Conservation (phyloP, 2,888 invertebrate genomes). For the Tachystola acroxantha region DNA sequence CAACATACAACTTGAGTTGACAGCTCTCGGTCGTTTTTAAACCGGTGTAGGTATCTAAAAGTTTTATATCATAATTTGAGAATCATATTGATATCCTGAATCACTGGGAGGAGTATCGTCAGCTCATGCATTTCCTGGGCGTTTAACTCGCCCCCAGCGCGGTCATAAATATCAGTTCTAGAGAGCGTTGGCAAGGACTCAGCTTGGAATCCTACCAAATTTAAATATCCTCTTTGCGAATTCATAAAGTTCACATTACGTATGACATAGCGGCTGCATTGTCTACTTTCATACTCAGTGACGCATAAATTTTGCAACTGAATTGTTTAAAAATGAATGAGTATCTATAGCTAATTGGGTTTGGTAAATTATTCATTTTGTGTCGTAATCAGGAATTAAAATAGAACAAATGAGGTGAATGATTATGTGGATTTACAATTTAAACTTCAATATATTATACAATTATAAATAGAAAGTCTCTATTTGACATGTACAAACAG, state of each 20-base stretch:
- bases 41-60: too few species aligned
- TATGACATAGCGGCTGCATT: constrained; percentile 42
- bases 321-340: too few species aligned
- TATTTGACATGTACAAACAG: too few species aligned
- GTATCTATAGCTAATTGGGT: not conserved
- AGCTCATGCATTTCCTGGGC: constrained; percentile 28
- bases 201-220: constrained; percentile 65
- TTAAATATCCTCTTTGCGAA: constrained; percentile 57
- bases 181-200: constrained; percentile 55
- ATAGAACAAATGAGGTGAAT: too few species aligned
- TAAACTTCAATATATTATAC: too few species aligned
- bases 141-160: constrained; percentile 30
- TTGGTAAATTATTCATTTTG: too few species aligned
- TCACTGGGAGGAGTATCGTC: constrained; percentile 21
- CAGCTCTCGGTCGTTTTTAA: too few species aligned
- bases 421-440: too few species aligned
- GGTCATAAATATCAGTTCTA: constrained; percentile 47
- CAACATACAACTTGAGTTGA: too few species aligned
- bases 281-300: constrained; percentile 16
- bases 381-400: too few species aligned
- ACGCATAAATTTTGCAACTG: not conserved
- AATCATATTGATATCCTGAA: not conserved
- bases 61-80: too few species aligned
- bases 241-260: constrained; percentile 53
- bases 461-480: too few species aligned